These are phyloP conservation scores for Teleogryllus occipitalis DNA, from an alignment of 1,140 invertebrate species.

Conservation along the genomic window DNA sequence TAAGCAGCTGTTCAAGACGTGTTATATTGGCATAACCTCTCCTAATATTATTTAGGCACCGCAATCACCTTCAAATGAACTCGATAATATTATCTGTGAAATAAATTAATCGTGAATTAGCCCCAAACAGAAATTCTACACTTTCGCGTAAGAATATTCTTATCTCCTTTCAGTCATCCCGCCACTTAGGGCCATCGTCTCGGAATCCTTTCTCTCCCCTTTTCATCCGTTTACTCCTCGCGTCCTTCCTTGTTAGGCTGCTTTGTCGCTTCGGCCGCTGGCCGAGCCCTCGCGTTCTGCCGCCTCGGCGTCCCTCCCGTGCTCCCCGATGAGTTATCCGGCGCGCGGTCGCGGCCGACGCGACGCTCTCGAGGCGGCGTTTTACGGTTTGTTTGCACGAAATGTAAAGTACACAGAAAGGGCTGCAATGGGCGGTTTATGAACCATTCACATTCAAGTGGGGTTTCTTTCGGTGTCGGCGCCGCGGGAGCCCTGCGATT, in stretches of 20 bases:
- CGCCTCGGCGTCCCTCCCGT: neutral
- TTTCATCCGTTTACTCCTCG: neutral
- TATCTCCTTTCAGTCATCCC: too few species aligned
- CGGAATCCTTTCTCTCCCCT: neutral
- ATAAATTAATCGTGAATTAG: too few species aligned
- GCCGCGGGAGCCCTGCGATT: too few species aligned
- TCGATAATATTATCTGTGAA: too few species aligned
- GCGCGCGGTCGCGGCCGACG: too few species aligned
- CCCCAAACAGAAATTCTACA: too few species aligned
- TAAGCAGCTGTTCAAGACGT: too few species aligned
- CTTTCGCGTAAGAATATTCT: too few species aligned
- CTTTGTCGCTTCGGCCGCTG: neutral
- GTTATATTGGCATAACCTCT: too few species aligned
- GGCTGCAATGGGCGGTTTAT: neutral
- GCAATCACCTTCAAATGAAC: too few species aligned
- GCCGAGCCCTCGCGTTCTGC: neutral
- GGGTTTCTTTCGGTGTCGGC: neutral
- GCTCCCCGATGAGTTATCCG: neutral
- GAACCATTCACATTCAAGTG: neutral
- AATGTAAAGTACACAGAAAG: neutral
- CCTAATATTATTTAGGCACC: too few species aligned
- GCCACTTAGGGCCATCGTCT: too few species aligned
- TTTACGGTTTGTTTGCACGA: slow-evolving; percentile 4
- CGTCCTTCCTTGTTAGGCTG: neutral
- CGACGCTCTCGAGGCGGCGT: neutral